Evolutionary conservation across 2,797 vertebrate genomes (phyloP).

Genomic region (Allobates femoralis): DNA sequence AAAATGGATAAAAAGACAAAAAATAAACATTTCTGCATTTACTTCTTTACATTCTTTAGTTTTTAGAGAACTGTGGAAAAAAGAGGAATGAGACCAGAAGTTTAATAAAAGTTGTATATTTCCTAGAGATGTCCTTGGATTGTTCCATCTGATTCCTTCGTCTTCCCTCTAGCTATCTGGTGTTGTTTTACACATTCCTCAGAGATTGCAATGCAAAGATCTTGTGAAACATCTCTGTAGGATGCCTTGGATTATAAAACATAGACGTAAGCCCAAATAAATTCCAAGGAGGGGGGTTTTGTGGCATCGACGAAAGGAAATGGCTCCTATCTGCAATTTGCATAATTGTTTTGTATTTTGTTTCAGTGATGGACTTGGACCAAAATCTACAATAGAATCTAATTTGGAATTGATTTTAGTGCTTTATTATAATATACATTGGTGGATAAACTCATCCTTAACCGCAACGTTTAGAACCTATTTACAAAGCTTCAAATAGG

Average conservation of each 20-base stretch:
- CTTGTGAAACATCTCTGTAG: conserved; percentile 60
- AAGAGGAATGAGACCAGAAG: not conserved
- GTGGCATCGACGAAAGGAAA: conserved; percentile 31
- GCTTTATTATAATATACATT: not conserved
- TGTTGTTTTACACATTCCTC: conserved; percentile 61
- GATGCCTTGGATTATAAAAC: conserved; percentile 58
- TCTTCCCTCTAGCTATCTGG: conserved; percentile 55
- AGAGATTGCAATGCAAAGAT: conserved; percentile 49
- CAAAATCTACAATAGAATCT: not conserved
- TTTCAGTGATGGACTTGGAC: not conserved
- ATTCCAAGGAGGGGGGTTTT: conserved; percentile 22
- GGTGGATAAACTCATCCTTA: not conserved
- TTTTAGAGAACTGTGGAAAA: not conserved
- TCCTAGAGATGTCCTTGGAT: conserved; percentile 40
- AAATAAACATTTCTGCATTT: not conserved
- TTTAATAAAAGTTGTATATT: conserved; percentile 53
- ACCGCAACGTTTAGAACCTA: not conserved
- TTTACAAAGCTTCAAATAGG: not conserved
- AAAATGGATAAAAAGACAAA: not conserved
- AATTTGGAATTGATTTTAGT: conserved; percentile 34
- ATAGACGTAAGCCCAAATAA: conserved; percentile 50
- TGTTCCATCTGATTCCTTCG: conserved; percentile 29
- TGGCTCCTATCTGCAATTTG: conserved; percentile 9
- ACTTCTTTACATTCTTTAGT: not conserved
- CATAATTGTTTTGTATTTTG: conserved; percentile 37